phyloP scores from a whole-genome alignment of 2,888 invertebrate species.

The Slavum lentiscoides region DNA sequence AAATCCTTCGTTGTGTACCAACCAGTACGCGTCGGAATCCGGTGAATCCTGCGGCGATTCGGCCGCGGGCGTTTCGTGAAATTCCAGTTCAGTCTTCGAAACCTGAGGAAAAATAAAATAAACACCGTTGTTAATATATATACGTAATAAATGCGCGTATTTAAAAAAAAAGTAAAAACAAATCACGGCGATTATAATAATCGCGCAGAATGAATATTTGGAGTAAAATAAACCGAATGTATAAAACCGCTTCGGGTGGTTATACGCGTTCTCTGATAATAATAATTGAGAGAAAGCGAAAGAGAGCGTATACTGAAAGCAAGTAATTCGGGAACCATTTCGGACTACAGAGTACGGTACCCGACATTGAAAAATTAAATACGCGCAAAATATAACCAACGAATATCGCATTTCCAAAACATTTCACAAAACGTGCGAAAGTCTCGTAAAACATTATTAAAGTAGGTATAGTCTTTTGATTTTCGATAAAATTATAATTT shows the following conservation, averaged over 20 bases:
- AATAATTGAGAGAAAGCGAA: constrained; percentile 50
- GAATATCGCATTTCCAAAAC: too few relatives aligned
- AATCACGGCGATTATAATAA: constrained; percentile 12
- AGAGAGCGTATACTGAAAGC: constrained; percentile 43
- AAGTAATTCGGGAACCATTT: constrained; percentile 16
- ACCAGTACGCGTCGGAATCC: constrained; percentile 82
- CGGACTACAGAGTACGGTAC: constrained; percentile 4
- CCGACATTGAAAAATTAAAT: not conserved
- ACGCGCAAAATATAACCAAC: too few relatives aligned
- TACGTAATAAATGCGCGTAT: too few relatives aligned
- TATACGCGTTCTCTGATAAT: constrained; percentile 36
- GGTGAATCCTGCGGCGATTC: constrained; percentile 74
- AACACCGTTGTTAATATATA: not conserved
- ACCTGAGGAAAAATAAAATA: constrained; percentile 11
- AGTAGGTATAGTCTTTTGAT: too few relatives aligned
- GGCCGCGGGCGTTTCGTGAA: constrained; percentile 64
- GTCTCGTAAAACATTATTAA: too few relatives aligned
- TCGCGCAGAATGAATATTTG: constrained; percentile 3
- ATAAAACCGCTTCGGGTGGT: constrained; percentile 14
- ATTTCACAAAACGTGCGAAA: too few relatives aligned
- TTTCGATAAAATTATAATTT: not conserved
- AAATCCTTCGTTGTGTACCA: constrained; percentile 91
- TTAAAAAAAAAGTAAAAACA: not conserved
- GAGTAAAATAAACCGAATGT: constrained; percentile 27
- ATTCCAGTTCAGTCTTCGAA: constrained; percentile 25